Evolutionary conservation across 2,888 invertebrate genomes (phyloP).

Genomic region (Biston betularia): DNA sequence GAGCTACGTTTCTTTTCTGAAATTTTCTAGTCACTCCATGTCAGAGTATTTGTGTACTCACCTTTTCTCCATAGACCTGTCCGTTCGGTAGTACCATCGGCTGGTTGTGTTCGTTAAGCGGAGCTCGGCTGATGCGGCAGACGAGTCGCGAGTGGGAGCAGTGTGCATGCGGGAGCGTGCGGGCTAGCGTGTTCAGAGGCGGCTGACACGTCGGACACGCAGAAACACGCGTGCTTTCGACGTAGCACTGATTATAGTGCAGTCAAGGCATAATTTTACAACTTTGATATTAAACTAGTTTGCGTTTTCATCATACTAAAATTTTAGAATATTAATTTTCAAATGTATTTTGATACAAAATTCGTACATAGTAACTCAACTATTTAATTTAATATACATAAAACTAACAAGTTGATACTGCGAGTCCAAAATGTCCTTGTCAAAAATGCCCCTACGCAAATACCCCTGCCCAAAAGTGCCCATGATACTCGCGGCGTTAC

Average conservation of each 20-base stretch:
- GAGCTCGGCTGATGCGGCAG: slow-evolving; percentile 95
- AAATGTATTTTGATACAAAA: no score
- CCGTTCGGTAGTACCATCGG: slow-evolving; percentile 99
- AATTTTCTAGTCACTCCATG: no score
- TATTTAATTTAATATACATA: no score
- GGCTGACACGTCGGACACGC: slow-evolving; percentile 97
- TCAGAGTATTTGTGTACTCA: slow-evolving; percentile 56
- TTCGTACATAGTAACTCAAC: no score
- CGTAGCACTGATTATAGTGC: slow-evolving; percentile 88
- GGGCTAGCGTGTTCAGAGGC: slow-evolving; percentile 94
- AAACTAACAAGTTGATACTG: no score
- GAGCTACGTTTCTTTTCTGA: not conserved
- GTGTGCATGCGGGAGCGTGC: slow-evolving; percentile 96
- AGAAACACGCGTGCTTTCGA: slow-evolving; percentile 89
- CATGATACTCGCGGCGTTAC: no score
- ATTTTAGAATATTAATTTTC: no score
- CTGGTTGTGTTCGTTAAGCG: slow-evolving; percentile 98
- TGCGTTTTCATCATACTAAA: no score
- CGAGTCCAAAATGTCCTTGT: no score
- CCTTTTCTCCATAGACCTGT: slow-evolving; percentile 97
- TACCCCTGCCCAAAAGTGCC: no score
- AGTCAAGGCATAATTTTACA: slow-evolving; percentile 29
- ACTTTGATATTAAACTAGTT: no score
- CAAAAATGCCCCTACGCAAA: no score
- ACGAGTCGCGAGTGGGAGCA: slow-evolving; percentile 98